A percentile compares a stretch with the other conserved stretches of the same genome.
Conservation (phyloP, 1,140 invertebrate species). For the Drosophila suzukii region DNA sequence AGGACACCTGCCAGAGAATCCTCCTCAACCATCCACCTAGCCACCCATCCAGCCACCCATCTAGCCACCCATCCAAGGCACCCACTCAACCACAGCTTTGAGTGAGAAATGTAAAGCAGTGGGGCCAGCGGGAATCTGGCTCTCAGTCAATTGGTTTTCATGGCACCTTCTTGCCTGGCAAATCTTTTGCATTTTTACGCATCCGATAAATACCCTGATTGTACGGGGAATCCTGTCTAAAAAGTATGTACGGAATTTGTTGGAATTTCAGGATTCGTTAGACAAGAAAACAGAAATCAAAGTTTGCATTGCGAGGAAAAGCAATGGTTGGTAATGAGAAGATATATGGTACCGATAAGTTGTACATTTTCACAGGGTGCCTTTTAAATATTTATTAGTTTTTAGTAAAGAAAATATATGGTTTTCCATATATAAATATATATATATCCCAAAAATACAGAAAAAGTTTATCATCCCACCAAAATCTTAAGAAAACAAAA, state of each 20-base stretch:
- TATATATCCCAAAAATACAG: too few species aligned
- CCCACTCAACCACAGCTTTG: slow-evolving; percentile 17
- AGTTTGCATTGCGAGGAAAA: too few species aligned
- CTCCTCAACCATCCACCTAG: slow-evolving; percentile 8
- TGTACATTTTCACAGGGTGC: too few species aligned
- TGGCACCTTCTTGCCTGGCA: background rate
- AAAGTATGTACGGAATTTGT: too few species aligned
- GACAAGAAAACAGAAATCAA: background rate
- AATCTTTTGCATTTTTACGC: slow-evolving; percentile 6
- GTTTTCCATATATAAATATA: too few species aligned
- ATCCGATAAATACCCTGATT: slow-evolving; percentile 1
- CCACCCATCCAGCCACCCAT: slow-evolving; percentile 8
- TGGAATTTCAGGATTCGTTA: background rate
- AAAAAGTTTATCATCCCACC: too few species aligned
- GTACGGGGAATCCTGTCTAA: background rate
- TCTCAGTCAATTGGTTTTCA: slow-evolving; percentile 29
- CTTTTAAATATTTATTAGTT: too few species aligned
- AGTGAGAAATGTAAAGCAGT: slow-evolving; percentile 35
- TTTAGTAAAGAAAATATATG: too few species aligned
- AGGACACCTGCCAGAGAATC: slow-evolving; percentile 29
- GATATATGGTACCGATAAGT: too few species aligned
- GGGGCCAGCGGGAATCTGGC: slow-evolving; percentile 16
- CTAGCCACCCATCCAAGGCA: slow-evolving; percentile 36
- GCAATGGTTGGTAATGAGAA: too few species aligned
- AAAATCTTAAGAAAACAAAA: too few species aligned